These are phyloP conservation scores for Belgica antarctica DNA, from an alignment of 2,888 invertebrate species.

Conservation along the genomic window DNA sequence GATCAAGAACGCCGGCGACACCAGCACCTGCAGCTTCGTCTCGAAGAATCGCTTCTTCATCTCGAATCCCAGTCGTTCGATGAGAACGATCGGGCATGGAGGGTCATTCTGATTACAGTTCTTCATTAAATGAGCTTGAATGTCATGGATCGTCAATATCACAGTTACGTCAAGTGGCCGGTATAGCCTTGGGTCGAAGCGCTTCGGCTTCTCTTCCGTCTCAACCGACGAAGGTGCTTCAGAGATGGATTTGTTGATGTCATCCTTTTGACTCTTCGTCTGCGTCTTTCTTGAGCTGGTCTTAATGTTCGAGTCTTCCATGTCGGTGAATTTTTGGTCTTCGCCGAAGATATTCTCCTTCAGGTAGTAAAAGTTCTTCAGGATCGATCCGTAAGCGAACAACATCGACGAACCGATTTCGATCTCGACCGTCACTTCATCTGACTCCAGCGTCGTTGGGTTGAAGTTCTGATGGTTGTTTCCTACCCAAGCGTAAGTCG, in stretches of 20 bases:
- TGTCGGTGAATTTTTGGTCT: conserved; percentile 90
- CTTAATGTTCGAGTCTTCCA: conserved; percentile 66
- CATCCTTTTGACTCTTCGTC: conserved; percentile 49
- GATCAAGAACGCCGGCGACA: conserved; percentile 84
- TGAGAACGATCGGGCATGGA: conserved; percentile 82
- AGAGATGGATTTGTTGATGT: conserved; percentile 53
- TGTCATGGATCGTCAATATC: conserved; percentile 90
- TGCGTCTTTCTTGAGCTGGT: conserved; percentile 57
- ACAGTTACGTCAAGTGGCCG: conserved; percentile 89
- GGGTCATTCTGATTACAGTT: conserved; percentile 88
- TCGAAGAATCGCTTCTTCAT: conserved; percentile 92
- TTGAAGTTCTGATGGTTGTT: conserved; percentile 74
- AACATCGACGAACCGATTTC: conserved; percentile 94
- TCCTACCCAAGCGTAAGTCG: conserved; percentile 65
- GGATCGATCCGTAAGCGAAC: conserved; percentile 85
- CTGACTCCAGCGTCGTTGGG: conserved; percentile 78
- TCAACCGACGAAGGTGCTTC: conserved; percentile 50
- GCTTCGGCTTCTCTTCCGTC: conserved; percentile 64
- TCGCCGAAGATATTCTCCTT: conserved; percentile 98
- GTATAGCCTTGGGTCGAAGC: conserved; percentile 83
- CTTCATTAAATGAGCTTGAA: conserved; percentile 90
- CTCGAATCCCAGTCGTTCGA: conserved; percentile 94
- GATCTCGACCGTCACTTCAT: conserved; percentile 86
- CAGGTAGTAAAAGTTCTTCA: conserved; percentile 84
- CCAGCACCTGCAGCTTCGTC: conserved; percentile 83